Percentiles rank a stretch among this genome's conserved stretches.
phyloP scores from a whole-genome alignment of 2,797 vertebrate species.

The Denticeps clupeoides region DNA sequence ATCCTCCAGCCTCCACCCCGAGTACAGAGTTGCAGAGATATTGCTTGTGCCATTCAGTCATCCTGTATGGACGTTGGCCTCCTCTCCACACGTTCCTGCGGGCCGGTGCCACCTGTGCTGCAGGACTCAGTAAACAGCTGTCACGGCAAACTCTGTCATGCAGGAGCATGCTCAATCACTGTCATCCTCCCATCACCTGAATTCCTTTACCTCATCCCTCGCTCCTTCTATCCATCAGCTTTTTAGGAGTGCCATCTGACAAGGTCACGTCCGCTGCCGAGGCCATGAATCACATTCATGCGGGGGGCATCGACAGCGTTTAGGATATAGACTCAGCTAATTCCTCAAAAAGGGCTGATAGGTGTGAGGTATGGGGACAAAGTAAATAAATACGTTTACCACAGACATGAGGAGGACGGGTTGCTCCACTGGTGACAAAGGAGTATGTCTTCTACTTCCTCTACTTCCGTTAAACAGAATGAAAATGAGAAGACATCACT shows the following conservation, averaged over 20 bases:
- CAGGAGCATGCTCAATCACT: slow-evolving; percentile 50
- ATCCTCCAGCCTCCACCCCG: not conserved
- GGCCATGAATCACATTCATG: slow-evolving; percentile 28
- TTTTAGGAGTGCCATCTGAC: slow-evolving; percentile 55
- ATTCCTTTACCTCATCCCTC: slow-evolving; percentile 26
- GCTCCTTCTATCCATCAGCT: slow-evolving; percentile 55
- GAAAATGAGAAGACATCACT: not conserved
- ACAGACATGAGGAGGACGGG: too few species aligned
- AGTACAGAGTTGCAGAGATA: too few species aligned
- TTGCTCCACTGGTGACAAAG: too few species aligned
- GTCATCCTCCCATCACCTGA: slow-evolving; percentile 63
- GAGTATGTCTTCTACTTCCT: too few species aligned
- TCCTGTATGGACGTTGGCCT: not conserved
- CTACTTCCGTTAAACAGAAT: too few species aligned
- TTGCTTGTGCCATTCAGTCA: too few species aligned
- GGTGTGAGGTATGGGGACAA: not conserved
- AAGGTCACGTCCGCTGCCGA: slow-evolving; percentile 55
- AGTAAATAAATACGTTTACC: too few species aligned
- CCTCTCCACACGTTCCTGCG: slow-evolving; percentile 9
- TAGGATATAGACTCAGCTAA: slow-evolving; percentile 19
- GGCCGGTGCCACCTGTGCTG: slow-evolving; percentile 17
- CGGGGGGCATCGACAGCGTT: slow-evolving; percentile 18
- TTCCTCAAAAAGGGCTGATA: too few species aligned
- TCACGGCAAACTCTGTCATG: slow-evolving; percentile 36
- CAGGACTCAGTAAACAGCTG: slow-evolving; percentile 56